Conservation (phyloP, 1,140 invertebrate genomes). For the Streblospio benedicti region DNA sequence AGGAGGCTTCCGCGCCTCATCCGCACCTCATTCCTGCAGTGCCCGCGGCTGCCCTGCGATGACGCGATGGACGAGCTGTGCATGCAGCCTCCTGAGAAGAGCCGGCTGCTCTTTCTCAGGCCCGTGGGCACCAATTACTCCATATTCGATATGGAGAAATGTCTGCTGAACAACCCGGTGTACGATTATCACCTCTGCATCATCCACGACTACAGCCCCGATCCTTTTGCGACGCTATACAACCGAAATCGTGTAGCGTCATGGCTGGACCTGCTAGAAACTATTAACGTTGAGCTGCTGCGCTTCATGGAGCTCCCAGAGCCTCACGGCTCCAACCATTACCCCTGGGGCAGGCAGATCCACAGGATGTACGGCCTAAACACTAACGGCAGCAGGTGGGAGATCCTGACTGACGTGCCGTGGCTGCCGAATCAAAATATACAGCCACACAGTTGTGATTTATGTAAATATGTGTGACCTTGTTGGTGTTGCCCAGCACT, state of each 20-base stretch:
- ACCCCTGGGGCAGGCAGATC: constrained; percentile 6
- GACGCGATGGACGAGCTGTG: constrained; percentile 19
- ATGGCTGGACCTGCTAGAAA: constrained; percentile 19
- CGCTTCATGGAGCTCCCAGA: not conserved
- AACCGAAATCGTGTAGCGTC: constrained; percentile 17
- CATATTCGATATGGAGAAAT: constrained; percentile 9
- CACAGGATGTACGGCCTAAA: not conserved
- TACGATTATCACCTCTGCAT: constrained; percentile 21
- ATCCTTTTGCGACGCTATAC: constrained; percentile 17
- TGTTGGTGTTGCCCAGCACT: no score
- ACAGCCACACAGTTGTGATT: no score
- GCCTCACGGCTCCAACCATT: not conserved
- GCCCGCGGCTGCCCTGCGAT: constrained; percentile 22
- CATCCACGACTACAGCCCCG: constrained; percentile 23
- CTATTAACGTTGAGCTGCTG: constrained; percentile 13
- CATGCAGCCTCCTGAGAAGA: constrained; percentile 6
- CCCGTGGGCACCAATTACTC: constrained; percentile 21
- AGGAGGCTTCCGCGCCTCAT: constrained; percentile 17
- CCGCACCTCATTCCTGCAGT: constrained; percentile 23
- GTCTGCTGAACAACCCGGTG: constrained; percentile 16
- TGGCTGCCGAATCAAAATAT: no score
- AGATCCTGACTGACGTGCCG: no score
- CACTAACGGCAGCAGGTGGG: no score
- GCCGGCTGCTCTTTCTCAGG: constrained; percentile 22
- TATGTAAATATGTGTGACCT: no score